These are phyloP conservation scores for Glaucomys volans DNA, from an alignment of 2,113 vertebrate genomes.

Conservation along the genomic window DNA sequence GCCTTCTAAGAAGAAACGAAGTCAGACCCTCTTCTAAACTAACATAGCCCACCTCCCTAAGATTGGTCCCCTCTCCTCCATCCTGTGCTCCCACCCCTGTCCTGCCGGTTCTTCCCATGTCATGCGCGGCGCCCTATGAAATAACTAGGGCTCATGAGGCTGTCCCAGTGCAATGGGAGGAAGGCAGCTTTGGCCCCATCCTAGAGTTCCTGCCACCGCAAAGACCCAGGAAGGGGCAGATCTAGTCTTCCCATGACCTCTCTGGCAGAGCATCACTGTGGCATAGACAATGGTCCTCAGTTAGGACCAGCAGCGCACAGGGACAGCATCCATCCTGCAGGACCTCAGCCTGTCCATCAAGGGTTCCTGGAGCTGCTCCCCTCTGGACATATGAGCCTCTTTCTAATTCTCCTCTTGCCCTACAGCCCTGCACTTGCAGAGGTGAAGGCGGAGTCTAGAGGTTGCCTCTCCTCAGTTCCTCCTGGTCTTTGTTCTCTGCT, in stretches of 20 bases:
- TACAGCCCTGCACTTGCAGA: constrained; percentile 90
- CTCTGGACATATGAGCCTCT: constrained; percentile 82
- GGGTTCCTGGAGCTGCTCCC: constrained; percentile 73
- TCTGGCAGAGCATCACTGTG: constrained; percentile 90
- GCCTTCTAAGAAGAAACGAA: constrained; percentile 39
- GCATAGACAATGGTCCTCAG: constrained; percentile 90
- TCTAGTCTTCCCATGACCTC: constrained; percentile 88
- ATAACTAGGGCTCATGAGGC: constrained; percentile 77
- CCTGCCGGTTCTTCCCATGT: constrained; percentile 8
- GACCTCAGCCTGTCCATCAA: constrained; percentile 72
- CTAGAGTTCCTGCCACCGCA: constrained; percentile 71
- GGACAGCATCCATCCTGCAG: fast-evolving
- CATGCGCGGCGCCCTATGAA: constrained; percentile 41
- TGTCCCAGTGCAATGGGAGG: constrained; percentile 77
- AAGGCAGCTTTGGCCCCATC: constrained; percentile 84
- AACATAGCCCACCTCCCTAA: background rate
- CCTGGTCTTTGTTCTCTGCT: constrained; percentile 93
- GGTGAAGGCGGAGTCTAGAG: constrained; percentile 91
- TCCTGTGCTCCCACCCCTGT: background rate
- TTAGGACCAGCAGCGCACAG: constrained; percentile 89
- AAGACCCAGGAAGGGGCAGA: constrained; percentile 77
- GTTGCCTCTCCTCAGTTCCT: constrained; percentile 90
- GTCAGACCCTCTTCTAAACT: background rate
- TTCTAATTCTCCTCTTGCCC: constrained; percentile 86
- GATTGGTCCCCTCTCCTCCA: background rate